Evolutionary conservation across 1,140 invertebrate genomes (phyloP).

Genomic region (Plodia interpunctella): DNA sequence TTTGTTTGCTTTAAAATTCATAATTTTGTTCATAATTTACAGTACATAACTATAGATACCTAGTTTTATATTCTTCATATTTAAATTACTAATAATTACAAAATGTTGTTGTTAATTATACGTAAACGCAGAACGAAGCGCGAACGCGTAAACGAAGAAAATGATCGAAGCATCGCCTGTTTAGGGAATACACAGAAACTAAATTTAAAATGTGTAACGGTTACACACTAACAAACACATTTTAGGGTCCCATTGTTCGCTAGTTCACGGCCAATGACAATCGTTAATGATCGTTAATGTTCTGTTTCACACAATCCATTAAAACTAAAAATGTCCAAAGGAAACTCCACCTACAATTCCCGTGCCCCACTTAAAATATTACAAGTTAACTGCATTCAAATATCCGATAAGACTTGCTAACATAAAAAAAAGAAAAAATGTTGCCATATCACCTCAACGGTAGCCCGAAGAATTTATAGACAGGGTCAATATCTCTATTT

Average conservation of each 20-base stretch:
- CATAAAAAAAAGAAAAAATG: conserved; percentile 24
- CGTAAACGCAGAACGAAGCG: too few relatives aligned
- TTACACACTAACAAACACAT: conserved; percentile 5
- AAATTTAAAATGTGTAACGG: background rate
- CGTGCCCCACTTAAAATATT: conserved; percentile 29
- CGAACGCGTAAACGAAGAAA: too few relatives aligned
- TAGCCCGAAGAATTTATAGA: conserved; percentile 50
- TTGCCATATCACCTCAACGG: conserved; percentile 32
- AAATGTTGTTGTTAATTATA: too few relatives aligned
- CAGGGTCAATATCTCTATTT: conserved; percentile 59
- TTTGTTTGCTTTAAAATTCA: background rate
- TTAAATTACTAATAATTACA: too few relatives aligned
- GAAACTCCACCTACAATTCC: conserved; percentile 37
- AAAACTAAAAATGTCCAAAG: conserved; percentile 47
- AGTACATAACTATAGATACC: too few relatives aligned
- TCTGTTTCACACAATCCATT: conserved; percentile 59
- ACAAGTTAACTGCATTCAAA: conserved; percentile 45
- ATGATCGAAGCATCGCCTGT: too few relatives aligned
- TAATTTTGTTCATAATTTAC: too few relatives aligned
- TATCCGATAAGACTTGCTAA: conserved; percentile 46
- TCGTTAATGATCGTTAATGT: conserved; percentile 58
- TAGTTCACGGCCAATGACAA: conserved; percentile 44
- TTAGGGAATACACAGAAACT: background rate
- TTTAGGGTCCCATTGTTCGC: conserved; percentile 16
- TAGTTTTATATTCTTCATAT: too few relatives aligned